Evolutionary conservation across 92 coral and sea anemone species (phyloP).

Genomic region (Epizoanthus illoricatus): DNA sequence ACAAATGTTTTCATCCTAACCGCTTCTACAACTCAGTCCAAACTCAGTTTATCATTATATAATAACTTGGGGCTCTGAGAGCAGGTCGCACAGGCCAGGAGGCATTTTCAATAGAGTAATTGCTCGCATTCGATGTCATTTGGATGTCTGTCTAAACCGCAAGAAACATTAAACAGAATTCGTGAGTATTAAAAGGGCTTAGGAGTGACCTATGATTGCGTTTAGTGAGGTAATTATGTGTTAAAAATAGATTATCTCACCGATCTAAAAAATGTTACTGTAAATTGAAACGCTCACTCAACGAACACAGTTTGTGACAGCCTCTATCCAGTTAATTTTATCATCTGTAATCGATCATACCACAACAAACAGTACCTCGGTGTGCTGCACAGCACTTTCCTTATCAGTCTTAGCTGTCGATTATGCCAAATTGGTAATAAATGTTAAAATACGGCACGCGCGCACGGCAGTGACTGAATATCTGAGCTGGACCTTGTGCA

Average conservation of each 20-base stretch:
- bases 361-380: constrained; percentile 16
- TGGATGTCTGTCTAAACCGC: too few species aligned
- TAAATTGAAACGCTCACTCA: neutral
- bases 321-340: neutral
- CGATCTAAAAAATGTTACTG: neutral
- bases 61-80: too few species aligned
- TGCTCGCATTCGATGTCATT: too few species aligned
- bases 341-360: constrained; percentile 4
- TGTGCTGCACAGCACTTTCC: neutral
- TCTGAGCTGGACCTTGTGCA: neutral
- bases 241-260: neutral
- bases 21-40: too few species aligned
- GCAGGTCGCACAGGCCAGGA: too few species aligned
- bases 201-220: constrained; percentile 4
- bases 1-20: too few species aligned
- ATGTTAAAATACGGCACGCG: neutral
- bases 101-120: too few species aligned
- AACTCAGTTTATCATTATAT: too few species aligned
- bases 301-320: constrained; percentile 5
- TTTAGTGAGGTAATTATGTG: constrained; percentile 19
- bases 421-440: constrained; percentile 5
- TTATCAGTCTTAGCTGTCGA: constrained; percentile 8
- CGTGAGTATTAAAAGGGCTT: too few species aligned
- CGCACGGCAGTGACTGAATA: neutral
- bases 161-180: too few species aligned